Conservation (phyloP, 2,888 invertebrate species). For the Synergus itoensis region DNA sequence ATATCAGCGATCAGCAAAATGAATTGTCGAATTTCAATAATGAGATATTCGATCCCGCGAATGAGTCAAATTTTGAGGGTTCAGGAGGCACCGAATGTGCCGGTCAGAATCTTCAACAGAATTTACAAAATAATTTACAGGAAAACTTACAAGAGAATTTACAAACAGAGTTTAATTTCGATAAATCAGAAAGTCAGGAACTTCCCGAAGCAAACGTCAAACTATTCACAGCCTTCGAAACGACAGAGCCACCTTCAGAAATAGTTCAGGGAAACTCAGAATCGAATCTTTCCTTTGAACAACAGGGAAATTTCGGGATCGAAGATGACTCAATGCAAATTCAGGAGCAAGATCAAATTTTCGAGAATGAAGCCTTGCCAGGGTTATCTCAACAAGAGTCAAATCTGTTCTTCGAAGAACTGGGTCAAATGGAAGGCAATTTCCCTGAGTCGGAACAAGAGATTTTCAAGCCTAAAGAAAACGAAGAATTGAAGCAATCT, state of each 20-base stretch:
- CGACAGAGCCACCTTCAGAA: neutral
- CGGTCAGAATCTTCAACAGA: neutral
- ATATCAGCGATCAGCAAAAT: neutral
- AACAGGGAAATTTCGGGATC: neutral
- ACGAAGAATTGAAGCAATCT: neutral
- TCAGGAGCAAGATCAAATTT: slow-evolving; percentile 20
- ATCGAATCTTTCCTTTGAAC: neutral
- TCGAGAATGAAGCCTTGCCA: slow-evolving; percentile 17
- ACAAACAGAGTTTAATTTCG: neutral
- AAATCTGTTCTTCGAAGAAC: slow-evolving; percentile 26
- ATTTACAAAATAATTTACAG: neutral
- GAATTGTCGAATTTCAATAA: slow-evolving; percentile 24
- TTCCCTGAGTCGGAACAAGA: slow-evolving; percentile 4
- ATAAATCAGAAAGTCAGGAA: neutral
- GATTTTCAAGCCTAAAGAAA: neutral
- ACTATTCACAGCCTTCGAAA: slow-evolving; percentile 13
- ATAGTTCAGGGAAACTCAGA: neutral
- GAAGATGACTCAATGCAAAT: neutral
- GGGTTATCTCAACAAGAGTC: slow-evolving; percentile 33
- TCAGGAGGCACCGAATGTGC: neutral
- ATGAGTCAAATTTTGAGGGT: neutral
- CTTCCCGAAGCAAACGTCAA: neutral
- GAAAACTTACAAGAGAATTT: neutral
- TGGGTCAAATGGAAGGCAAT: slow-evolving; percentile 25
- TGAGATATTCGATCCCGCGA: neutral